A percentile compares a stretch with the other conserved stretches of the same genome.
phyloP scores from a whole-genome alignment of 2,797 vertebrate genomes.

The Alcedo quadribrachys region DNA sequence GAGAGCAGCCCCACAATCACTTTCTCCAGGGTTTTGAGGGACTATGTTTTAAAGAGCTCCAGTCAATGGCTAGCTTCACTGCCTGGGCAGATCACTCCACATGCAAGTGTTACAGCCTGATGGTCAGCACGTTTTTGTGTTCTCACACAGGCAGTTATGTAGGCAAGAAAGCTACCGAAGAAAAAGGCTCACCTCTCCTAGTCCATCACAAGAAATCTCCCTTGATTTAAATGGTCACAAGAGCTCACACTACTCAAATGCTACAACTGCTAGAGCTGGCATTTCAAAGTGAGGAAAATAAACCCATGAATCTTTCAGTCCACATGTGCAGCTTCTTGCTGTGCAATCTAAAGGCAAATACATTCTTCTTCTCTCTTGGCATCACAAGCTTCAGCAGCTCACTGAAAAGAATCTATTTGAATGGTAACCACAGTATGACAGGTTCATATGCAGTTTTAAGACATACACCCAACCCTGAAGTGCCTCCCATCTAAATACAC shows the following conservation, averaged over 20 bases:
- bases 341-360: neutral
- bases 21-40: neutral
- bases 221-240: accelerated
- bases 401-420: neutral
- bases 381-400: neutral
- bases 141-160: neutral
- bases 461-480: neutral
- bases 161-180: neutral
- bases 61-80: neutral
- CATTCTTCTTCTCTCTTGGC: neutral
- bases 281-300: neutral
- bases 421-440: neutral
- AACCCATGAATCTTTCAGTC: neutral
- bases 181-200: neutral
- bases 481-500: neutral
- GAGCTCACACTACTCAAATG: neutral
- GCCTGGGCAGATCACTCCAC: neutral
- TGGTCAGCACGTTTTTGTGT: neutral
- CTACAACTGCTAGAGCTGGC: neutral
- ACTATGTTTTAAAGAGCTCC: neutral
- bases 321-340: neutral
- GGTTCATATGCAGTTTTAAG: neutral
- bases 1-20: neutral
- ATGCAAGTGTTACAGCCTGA: neutral
- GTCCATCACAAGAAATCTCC: neutral